Evolutionary conservation across 2,888 invertebrate species (phyloP).

Genomic region (Ormyrus labotus): DNA sequence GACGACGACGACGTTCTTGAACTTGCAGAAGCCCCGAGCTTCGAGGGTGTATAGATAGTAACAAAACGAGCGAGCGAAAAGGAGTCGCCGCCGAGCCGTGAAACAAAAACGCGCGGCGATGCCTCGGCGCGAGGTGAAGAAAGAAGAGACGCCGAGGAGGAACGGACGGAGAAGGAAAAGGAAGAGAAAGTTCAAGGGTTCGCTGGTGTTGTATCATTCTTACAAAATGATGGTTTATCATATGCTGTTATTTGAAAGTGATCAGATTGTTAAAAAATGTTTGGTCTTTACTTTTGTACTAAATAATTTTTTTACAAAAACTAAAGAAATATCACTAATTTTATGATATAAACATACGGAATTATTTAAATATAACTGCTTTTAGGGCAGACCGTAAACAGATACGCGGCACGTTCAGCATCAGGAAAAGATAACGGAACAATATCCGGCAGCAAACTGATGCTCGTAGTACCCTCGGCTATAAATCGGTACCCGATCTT

Average conservation of each 20-base stretch:
- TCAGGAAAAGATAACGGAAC: background rate
- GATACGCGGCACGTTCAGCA: no score
- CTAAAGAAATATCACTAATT: no score
- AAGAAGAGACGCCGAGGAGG: background rate
- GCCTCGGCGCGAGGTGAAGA: slow-evolving; percentile 5
- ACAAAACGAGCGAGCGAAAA: slow-evolving; percentile 36
- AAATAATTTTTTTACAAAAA: no score
- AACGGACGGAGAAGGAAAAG: background rate
- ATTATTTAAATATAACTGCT: no score
- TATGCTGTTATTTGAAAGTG: no score
- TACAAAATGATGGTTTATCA: no score
- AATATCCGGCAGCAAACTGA: slow-evolving; percentile 6
- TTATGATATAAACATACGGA: no score
- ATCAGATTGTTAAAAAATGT: no score
- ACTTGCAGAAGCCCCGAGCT: slow-evolving; percentile 40
- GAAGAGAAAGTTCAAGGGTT: background rate
- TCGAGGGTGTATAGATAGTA: slow-evolving; percentile 34
- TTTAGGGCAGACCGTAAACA: no score
- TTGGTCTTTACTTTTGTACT: no score
- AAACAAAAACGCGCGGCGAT: slow-evolving; percentile 1
- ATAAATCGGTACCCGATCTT: slow-evolving; percentile 45
- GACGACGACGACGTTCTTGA: slow-evolving; percentile 42
- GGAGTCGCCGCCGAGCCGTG: slow-evolving; percentile 3
- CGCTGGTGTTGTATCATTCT: no score
- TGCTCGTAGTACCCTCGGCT: background rate